Percentiles rank a stretch among this genome's conserved stretches.
Evolutionary conservation across 2,888 invertebrate genomes (phyloP).

Genomic region (Drosophila maculinotata): DNA sequence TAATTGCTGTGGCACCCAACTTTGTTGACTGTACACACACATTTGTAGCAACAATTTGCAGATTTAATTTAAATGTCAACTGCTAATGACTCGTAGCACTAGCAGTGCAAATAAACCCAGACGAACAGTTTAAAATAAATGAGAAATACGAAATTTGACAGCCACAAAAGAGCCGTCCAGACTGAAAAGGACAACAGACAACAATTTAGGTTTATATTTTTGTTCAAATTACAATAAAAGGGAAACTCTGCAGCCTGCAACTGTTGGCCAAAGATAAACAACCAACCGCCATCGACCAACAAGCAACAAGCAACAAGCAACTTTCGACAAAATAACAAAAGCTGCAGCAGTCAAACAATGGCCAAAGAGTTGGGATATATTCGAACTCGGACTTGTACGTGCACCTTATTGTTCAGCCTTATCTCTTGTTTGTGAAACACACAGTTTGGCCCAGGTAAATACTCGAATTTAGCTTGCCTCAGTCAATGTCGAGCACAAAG

Average conservation of each 20-base stretch:
- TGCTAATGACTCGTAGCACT: slow-evolving; percentile 31
- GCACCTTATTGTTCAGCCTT: slow-evolving; percentile 29
- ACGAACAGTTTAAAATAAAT: slow-evolving; percentile 22
- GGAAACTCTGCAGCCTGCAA: slow-evolving; percentile 29
- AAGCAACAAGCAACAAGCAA: slow-evolving; percentile 43
- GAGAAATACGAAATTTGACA: slow-evolving; percentile 30
- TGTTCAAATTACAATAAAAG: slow-evolving; percentile 42
- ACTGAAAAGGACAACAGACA: slow-evolving; percentile 31
- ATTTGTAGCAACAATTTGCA: slow-evolving; percentile 9
- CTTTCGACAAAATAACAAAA: slow-evolving; percentile 54
- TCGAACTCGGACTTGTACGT: not conserved
- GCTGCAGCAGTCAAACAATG: slow-evolving; percentile 55
- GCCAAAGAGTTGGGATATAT: slow-evolving; percentile 26
- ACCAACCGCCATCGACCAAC: slow-evolving; percentile 21
- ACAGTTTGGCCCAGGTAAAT: slow-evolving; percentile 49
- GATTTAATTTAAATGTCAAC: slow-evolving; percentile 23
- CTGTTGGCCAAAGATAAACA: slow-evolving; percentile 60
- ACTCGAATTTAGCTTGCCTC: slow-evolving; percentile 20
- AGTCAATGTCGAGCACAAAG: slow-evolving; percentile 20
- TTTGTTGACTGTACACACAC: not conserved
- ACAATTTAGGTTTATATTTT: slow-evolving; percentile 32
- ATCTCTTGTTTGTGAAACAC: slow-evolving; percentile 36
- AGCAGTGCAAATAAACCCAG: slow-evolving; percentile 7
- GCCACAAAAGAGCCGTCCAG: slow-evolving; percentile 39
- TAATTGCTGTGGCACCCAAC: slow-evolving; percentile 38